phyloP scores from a whole-genome alignment of 2,888 invertebrate genomes.

The Perizoma flavofasciatum region DNA sequence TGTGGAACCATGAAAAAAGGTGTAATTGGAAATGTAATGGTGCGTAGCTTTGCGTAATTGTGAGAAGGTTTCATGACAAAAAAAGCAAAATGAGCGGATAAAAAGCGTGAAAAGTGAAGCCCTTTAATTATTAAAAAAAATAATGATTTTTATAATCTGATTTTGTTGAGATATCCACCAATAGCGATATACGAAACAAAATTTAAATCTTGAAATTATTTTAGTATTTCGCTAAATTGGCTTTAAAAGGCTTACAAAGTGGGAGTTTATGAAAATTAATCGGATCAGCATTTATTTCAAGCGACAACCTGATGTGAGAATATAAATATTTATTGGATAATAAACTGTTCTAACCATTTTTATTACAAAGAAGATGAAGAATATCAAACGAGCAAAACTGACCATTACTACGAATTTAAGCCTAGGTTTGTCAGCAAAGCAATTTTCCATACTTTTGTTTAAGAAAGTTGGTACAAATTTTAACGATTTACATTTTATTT shows the following conservation, averaged over 20 bases:
- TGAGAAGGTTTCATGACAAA: neutral
- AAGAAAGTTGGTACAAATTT: too few species aligned
- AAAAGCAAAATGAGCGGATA: too few species aligned
- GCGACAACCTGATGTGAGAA: slow-evolving; percentile 32
- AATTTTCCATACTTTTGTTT: too few species aligned
- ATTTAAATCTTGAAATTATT: slow-evolving; percentile 22
- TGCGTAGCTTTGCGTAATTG: slow-evolving; percentile 7
- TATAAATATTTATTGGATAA: slow-evolving; percentile 30
- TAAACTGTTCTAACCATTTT: slow-evolving; percentile 6
- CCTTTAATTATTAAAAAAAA: neutral
- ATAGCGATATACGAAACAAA: slow-evolving; percentile 13
- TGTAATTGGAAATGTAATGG: slow-evolving; percentile 25
- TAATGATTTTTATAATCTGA: too few species aligned
- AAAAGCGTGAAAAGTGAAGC: too few species aligned
- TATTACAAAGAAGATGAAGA: too few species aligned
- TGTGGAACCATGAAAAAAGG: slow-evolving; percentile 16
- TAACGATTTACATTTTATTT: too few species aligned
- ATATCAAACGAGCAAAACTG: too few species aligned
- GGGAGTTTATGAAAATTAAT: slow-evolving; percentile 44
- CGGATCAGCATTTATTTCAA: slow-evolving; percentile 24
- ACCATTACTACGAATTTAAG: too few species aligned
- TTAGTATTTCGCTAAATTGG: slow-evolving; percentile 40
- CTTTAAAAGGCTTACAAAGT: slow-evolving; percentile 39
- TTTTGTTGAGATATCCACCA: slow-evolving; percentile 6
- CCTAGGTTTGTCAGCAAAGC: too few species aligned